These are phyloP conservation scores for Drosophila melanosoma DNA, from an alignment of 2,888 invertebrate genomes.

Conservation along the genomic window DNA sequence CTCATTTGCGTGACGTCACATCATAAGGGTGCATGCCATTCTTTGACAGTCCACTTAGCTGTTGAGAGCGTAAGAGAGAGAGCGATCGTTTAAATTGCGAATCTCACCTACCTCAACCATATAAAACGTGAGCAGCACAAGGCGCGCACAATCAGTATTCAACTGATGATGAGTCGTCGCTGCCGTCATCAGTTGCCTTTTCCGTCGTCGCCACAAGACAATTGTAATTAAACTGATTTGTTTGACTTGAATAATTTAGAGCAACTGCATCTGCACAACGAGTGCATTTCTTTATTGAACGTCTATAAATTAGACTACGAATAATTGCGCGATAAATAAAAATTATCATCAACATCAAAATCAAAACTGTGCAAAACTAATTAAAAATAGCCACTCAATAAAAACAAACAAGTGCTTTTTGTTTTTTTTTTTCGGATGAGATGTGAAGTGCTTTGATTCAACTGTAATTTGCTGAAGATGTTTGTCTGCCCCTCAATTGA, in stretches of 20 bases:
- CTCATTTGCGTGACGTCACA: conserved; percentile 27
- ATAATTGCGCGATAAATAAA: not conserved
- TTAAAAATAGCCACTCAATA: not conserved
- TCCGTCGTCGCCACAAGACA: conserved; percentile 15
- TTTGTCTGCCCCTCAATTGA: not conserved
- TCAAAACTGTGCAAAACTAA: not conserved
- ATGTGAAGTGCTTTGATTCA: conserved; percentile 17
- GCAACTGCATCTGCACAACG: conserved; percentile 1
- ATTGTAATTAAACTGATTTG: conserved; percentile 60
- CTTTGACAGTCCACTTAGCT: not conserved
- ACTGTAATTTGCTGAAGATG: not conserved
- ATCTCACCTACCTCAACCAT: conserved; percentile 65
- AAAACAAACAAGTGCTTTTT: not conserved
- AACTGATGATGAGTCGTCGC: conserved; percentile 32
- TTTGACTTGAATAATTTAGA: conserved; percentile 29
- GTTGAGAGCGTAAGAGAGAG: not conserved
- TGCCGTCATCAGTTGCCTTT: not conserved
- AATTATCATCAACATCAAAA: conserved; percentile 5
- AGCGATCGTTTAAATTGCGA: conserved; percentile 1
- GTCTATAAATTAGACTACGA: not conserved
- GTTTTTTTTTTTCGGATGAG: not conserved
- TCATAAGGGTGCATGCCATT: not conserved
- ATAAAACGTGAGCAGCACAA: conserved; percentile 60
- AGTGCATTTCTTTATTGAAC: conserved; percentile 1
- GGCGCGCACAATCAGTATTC: conserved; percentile 51